These are phyloP conservation scores for Gymnoscopelus braueri DNA, from an alignment of 2,797 vertebrate species.

Conservation along the genomic window DNA sequence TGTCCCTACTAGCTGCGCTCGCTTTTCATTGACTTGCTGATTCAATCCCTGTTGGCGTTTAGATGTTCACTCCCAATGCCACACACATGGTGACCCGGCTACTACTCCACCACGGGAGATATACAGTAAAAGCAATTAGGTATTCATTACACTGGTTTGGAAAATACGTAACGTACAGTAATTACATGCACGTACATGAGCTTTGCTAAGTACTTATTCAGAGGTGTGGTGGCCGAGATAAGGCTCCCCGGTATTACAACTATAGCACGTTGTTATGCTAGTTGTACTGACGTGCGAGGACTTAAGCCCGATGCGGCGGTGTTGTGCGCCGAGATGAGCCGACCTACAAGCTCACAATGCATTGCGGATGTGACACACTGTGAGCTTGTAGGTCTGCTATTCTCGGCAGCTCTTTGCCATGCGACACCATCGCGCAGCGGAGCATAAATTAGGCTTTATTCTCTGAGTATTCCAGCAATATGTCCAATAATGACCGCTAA, in stretches of 20 bases:
- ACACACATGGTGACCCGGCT: slow-evolving; percentile 13
- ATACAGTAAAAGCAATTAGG: slow-evolving; percentile 32
- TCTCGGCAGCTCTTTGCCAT: too few relatives aligned
- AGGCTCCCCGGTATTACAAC: slow-evolving; percentile 4
- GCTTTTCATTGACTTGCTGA: slow-evolving; percentile 39
- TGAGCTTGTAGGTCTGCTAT: too few relatives aligned
- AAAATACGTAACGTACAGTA: slow-evolving; percentile 14
- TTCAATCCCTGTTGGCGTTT: slow-evolving; percentile 38
- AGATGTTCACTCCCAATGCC: slow-evolving; percentile 30
- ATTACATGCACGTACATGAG: slow-evolving; percentile 9
- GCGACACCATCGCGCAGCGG: too few relatives aligned
- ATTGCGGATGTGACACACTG: too few relatives aligned
- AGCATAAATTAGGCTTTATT: too few relatives aligned
- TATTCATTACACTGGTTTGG: slow-evolving; percentile 19
- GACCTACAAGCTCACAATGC: too few relatives aligned
- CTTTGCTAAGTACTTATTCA: slow-evolving; percentile 3
- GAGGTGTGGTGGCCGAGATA: slow-evolving; percentile 25
- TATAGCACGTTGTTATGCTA: slow-evolving; percentile 3
- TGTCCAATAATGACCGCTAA: slow-evolving; percentile 21
- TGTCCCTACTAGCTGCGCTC: slow-evolving; percentile 12
- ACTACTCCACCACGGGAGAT: slow-evolving; percentile 26
- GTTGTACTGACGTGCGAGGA: too few relatives aligned
- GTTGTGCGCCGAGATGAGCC: too few relatives aligned
- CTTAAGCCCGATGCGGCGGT: too few relatives aligned
- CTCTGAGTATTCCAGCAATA: too few relatives aligned